phyloP scores from a whole-genome alignment of 2,113 vertebrate genomes.

The Rhinolophus ferrumequinum region DNA sequence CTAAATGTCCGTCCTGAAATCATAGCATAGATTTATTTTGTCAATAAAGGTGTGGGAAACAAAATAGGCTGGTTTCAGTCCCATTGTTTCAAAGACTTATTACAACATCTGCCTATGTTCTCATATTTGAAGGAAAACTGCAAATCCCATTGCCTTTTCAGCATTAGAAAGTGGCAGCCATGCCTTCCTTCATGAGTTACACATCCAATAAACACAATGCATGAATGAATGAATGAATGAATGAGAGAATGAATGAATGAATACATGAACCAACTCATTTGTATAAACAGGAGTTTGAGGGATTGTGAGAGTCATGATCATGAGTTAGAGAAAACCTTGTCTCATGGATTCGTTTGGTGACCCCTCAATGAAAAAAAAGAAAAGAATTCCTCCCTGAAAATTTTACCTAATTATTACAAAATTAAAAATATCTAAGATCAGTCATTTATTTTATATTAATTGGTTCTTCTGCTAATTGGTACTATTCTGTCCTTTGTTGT shows the following conservation, averaged over 20 bases:
- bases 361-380: neutral
- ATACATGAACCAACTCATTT: neutral
- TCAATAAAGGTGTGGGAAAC: neutral
- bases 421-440: neutral
- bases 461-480: neutral
- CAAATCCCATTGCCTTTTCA: neutral
- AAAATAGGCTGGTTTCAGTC: neutral
- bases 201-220: neutral
- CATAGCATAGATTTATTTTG: slow-evolving; percentile 28
- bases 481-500: neutral
- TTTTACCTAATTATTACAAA: neutral
- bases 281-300: neutral
- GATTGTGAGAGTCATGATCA: neutral
- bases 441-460: neutral
- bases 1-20: slow-evolving; percentile 49
- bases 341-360: neutral
- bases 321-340: neutral
- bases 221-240: neutral
- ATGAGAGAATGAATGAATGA: neutral
- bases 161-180: neutral
- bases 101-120: neutral
- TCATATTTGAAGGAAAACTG: neutral
- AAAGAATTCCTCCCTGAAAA: neutral
- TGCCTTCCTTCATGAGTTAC: neutral
- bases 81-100: slow-evolving; percentile 36